Percentiles rank a stretch among this genome's conserved stretches.
Evolutionary conservation across 2,888 invertebrate species (phyloP).

Genomic region (Cryptocephalus moraei): DNA sequence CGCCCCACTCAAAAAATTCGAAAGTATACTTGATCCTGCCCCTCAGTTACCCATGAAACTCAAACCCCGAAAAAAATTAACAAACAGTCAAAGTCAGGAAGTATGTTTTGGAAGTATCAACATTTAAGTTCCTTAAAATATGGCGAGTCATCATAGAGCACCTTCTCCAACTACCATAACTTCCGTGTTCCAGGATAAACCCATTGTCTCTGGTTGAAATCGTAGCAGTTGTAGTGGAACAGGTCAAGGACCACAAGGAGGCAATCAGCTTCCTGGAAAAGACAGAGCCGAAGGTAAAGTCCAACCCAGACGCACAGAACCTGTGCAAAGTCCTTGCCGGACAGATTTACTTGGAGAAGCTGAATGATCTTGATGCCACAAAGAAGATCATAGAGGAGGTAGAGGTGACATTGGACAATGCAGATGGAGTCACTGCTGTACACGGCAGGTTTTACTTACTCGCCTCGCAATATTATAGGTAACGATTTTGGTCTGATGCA

Average conservation of each 20-base stretch:
- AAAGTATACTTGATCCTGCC: no score
- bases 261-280: conserved; percentile 83
- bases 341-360: conserved; percentile 65
- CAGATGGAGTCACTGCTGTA: conserved; percentile 86
- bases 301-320: conserved; percentile 76
- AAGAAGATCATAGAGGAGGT: conserved; percentile 83
- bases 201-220: conserved; percentile 89
- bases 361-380: conserved; percentile 67
- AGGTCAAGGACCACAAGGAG: conserved; percentile 70
- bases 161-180: not conserved
- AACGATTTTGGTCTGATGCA: conserved; percentile 6
- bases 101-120: no score
- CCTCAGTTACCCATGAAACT: no score
- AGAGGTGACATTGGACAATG: conserved; percentile 72
- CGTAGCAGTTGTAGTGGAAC: conserved; percentile 61
- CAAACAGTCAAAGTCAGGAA: no score
- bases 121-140: conserved; percentile 3
- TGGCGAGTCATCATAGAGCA: not conserved
- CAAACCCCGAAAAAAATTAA: no score
- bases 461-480: conserved; percentile 84
- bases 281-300: conserved; percentile 76
- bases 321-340: conserved; percentile 80
- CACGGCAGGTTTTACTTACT: conserved; percentile 91
- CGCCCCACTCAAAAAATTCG: no score
- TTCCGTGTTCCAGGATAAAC: conserved; percentile 65